Percentiles rank a stretch among this genome's conserved stretches.
Conservation (phyloP, 2,888 invertebrate species). For the Cephus runcator region DNA sequence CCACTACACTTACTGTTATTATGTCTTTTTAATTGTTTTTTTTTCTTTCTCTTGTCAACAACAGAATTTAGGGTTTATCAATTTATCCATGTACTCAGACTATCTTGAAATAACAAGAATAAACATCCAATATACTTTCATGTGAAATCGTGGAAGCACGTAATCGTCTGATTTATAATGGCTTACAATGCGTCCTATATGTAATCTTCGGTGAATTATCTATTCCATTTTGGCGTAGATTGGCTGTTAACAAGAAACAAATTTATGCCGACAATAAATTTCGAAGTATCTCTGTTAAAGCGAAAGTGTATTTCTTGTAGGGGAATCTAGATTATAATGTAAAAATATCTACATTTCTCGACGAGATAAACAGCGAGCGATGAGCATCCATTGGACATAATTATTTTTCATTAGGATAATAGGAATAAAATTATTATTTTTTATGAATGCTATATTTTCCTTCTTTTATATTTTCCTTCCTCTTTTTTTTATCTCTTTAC, state of each 20-base stretch:
- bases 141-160: not conserved
- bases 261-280: not conserved
- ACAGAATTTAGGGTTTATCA: not conserved
- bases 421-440: not conserved
- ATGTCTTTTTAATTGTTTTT: not conserved
- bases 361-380: not conserved
- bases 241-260: not conserved
- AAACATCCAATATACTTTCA: not conserved
- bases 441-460: not conserved
- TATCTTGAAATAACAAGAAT: not conserved
- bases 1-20: not conserved
- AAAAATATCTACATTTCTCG: not conserved
- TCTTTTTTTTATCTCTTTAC: slow-evolving; percentile 51
- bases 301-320: not conserved
- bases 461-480: not conserved
- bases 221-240: not conserved
- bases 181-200: not conserved
- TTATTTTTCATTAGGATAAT: too few species aligned
- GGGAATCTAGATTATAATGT: not conserved
- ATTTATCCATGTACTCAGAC: not conserved
- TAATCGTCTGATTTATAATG: not conserved
- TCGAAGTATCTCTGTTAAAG: not conserved
- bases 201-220: not conserved
- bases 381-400: too few species aligned
- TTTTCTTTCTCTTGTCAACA: not conserved